Base-by-base conservation (phyloP, 2,797 vertebrate species). In the Epinephelus awoara region DNA sequence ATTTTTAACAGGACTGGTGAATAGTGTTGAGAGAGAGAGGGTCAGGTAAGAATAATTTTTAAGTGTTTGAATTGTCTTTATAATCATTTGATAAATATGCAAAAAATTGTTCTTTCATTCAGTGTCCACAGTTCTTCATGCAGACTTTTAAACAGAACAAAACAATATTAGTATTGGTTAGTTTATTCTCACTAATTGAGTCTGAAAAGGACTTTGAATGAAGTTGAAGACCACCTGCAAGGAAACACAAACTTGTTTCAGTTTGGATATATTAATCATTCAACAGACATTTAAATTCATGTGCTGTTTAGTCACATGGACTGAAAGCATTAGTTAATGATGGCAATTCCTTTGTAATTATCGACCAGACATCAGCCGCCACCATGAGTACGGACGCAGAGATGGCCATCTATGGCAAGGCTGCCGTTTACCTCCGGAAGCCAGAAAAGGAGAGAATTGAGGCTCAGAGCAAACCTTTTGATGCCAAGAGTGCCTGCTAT, bases 371-470 rank as follows among this genome's bases (percentile, higher is more conserved):
- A 68, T 73, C 83, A 91, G 1, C 81, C 7, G 72, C 79, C 83
- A 92, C 73, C 92, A 95, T 94, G 96, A 97, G 95, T 81, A 96
- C 95, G 0, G 96, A 96, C 2, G 59, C 87, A 0, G 96, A 94
- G 50, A 97, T 97, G 97, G 93, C 96, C 4, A 0, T 83, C 4
- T 97, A 96, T 38, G 96, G 96, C 88, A 89, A 88, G 61, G 96
- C 97, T 0, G 92, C 96, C 79, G 65, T 95, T 4, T 97, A 86
- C 77, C 96, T 97, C 70, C 93, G 97, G 0, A 97, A 97, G 29
- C 86, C 96, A 62, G 96, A 97, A 61, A 97, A 89, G 84, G 97
- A 97, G 78, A 94, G 96, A 23, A 93, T 96, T 51, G 96, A 97
- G 72, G 96, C 96, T 27, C 96, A 97, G 67, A 97, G 77, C 79